Conservation (phyloP, 2,888 invertebrate species). For the Blomia tropicalis region DNA sequence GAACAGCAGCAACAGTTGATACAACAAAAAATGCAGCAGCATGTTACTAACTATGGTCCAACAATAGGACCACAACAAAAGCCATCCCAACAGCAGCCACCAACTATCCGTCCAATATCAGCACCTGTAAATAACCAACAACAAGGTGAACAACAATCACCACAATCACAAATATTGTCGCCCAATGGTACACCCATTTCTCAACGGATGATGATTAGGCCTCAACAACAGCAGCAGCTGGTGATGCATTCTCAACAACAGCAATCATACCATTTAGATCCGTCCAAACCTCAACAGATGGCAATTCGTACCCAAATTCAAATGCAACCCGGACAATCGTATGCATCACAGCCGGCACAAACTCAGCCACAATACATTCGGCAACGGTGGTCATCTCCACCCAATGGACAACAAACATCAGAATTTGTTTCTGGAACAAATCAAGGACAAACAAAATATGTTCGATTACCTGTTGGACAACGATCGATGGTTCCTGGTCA, state of each 20-base stretch:
- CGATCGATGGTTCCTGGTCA: background rate
- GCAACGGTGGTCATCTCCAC: constrained; percentile 22
- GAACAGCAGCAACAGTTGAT: constrained; percentile 12
- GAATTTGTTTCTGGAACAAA: background rate
- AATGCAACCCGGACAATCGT: background rate
- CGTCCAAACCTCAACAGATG: constrained; percentile 8
- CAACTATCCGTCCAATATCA: too few relatives aligned
- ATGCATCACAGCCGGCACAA: constrained; percentile 18
- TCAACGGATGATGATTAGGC: constrained; percentile 14
- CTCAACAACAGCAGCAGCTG: too few relatives aligned
- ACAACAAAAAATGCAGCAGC: constrained; percentile 6
- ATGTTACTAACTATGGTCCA: background rate
- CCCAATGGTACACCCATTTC: constrained; percentile 20
- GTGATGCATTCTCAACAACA: constrained; percentile 14
- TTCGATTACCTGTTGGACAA: background rate
- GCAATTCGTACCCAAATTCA: constrained; percentile 25
- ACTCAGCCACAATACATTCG: constrained; percentile 24
- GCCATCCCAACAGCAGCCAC: background rate
- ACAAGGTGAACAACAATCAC: background rate
- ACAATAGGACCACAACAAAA: background rate
- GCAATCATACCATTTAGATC: background rate
- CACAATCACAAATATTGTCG: background rate
- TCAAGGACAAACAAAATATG: background rate
- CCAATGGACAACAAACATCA: background rate
- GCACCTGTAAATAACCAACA: background rate